These are phyloP conservation scores for Syngnathus rostellatus DNA, from an alignment of 2,797 vertebrate species.

Conservation along the genomic window DNA sequence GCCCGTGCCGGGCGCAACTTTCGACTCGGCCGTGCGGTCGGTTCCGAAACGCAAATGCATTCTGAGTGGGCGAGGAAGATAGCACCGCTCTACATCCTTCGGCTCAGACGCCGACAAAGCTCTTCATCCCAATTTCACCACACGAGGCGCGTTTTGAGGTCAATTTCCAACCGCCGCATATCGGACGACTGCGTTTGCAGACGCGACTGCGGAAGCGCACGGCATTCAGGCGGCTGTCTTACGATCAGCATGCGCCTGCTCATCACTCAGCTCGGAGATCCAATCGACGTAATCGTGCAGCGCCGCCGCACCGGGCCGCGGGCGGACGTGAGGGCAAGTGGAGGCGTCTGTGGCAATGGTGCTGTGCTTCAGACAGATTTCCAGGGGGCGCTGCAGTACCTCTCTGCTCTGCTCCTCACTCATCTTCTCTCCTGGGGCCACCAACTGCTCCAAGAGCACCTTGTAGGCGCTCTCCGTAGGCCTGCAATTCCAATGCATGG, in stretches of 20 bases:
- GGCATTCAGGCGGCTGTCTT: conserved; percentile 8
- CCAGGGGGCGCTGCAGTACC: conserved; percentile 75
- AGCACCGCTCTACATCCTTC: no score
- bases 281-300: conserved; percentile 86
- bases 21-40: no score
- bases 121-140: no score
- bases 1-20: no score
- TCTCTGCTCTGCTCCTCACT: conserved; percentile 48
- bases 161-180: no score
- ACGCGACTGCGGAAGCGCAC: no score
- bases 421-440: conserved; percentile 29
- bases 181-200: no score
- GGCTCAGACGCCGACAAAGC: no score
- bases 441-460: conserved; percentile 80
- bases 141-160: no score
- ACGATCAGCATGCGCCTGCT: conserved; percentile 62
- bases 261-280: conserved; percentile 61
- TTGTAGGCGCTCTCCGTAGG: conserved; percentile 80
- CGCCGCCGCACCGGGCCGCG: conserved; percentile 74
- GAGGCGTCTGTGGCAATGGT: conserved; percentile 62
- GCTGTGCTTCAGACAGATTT: conserved; percentile 86
- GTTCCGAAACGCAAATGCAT: no score
- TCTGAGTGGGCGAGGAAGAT: no score
- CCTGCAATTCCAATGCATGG: conserved; percentile 46
- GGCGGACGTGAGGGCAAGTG: conserved; percentile 74